Evolutionary conservation across 30 jellyfish, hydroid and myxozoan genomes (phyloP).

Genomic region (Hydra vulgaris): DNA sequence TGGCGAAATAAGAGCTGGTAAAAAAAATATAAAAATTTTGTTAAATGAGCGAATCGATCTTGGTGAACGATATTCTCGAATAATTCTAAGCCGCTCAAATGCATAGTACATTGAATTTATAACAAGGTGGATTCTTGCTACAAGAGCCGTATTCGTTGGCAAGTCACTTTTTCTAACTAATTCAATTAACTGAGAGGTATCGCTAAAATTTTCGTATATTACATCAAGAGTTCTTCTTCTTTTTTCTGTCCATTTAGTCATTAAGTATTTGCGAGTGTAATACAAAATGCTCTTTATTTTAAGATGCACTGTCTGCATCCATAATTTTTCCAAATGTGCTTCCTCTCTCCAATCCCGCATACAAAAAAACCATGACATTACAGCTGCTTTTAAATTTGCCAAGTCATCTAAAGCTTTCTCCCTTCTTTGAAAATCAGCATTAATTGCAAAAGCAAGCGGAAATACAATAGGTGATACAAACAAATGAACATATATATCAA

Average conservation of each 20-base stretch:
- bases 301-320: slow-evolving; percentile 73
- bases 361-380: slow-evolving; percentile 86
- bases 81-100: slow-evolving; percentile 91
- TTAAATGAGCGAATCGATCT: slow-evolving; percentile 97
- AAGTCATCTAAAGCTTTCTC: slow-evolving; percentile 91
- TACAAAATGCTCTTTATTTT: slow-evolving; percentile 66
- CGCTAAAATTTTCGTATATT: slow-evolving; percentile 94
- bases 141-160: slow-evolving; percentile 57
- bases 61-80: slow-evolving; percentile 98
- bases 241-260: slow-evolving; percentile 48
- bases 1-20: slow-evolving; percentile 90
- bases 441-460: slow-evolving; percentile 93
- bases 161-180: slow-evolving; percentile 49
- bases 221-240: slow-evolving; percentile 55
- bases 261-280: slow-evolving; percentile 85
- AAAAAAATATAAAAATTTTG: slow-evolving; percentile 67
- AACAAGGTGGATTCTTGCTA: slow-evolving; percentile 55
- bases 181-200: slow-evolving; percentile 73
- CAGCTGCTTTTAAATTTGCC: slow-evolving; percentile 80
- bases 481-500: slow-evolving; percentile 77
- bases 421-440: slow-evolving; percentile 97
- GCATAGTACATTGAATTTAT: slow-evolving; percentile 65
- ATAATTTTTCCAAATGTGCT: slow-evolving; percentile 36
- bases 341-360: slow-evolving; percentile 87
- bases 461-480: slow-evolving; percentile 95